phyloP scores from a whole-genome alignment of 1,140 invertebrate genomes.

The Zaprionus africanus region DNA sequence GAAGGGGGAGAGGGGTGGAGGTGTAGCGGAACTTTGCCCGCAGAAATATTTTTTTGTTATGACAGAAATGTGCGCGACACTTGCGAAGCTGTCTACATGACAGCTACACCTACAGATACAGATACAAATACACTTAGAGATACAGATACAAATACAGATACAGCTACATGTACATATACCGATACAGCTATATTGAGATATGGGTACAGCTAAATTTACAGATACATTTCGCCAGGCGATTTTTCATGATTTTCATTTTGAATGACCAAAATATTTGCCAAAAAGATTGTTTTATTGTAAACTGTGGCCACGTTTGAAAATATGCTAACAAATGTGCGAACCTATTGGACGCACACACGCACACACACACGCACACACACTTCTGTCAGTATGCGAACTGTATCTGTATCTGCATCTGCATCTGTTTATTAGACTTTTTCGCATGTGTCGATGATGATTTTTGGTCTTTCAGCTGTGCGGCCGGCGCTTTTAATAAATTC shows the following conservation, averaged over 20 bases:
- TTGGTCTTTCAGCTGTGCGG: slow-evolving; percentile 36
- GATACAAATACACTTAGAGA: not conserved
- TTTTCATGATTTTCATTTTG: slow-evolving; percentile 49
- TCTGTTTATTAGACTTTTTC: slow-evolving; percentile 30
- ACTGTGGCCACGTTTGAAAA: slow-evolving; percentile 61
- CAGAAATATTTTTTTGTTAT: slow-evolving; percentile 77
- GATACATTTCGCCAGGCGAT: slow-evolving; percentile 20
- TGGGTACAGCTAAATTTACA: not conserved
- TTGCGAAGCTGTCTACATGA: slow-evolving; percentile 35
- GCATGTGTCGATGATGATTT: slow-evolving; percentile 34
- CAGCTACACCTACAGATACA: not conserved
- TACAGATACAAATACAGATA: not conserved
- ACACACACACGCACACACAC: not conserved
- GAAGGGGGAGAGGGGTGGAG: not conserved
- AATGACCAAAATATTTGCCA: slow-evolving; percentile 60
- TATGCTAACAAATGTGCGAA: slow-evolving; percentile 41
- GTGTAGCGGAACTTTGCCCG: not conserved
- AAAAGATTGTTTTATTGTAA: slow-evolving; percentile 72
- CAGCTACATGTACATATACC: not conserved
- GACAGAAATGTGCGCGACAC: slow-evolving; percentile 72
- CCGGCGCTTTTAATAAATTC: not conserved
- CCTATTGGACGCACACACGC: slow-evolving; percentile 34
- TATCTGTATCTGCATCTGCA: slow-evolving; percentile 34
- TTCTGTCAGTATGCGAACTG: not conserved
- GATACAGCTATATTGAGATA: not conserved